phyloP scores from a whole-genome alignment of 2,888 invertebrate genomes.

The Hermaeophaga mercurialis region DNA sequence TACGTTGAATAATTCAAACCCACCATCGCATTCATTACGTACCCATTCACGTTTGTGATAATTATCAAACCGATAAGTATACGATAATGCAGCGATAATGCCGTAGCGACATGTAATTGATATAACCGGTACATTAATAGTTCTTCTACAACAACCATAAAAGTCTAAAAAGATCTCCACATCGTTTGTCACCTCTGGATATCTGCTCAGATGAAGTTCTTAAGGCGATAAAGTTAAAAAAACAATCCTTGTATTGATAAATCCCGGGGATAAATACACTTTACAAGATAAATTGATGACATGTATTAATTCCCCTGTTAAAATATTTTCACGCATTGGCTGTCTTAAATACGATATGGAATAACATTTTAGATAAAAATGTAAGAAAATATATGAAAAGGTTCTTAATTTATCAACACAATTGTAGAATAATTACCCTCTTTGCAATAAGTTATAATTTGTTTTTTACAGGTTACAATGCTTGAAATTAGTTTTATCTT shows the following conservation, averaged over 20 bases:
- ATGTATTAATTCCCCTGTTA: background rate
- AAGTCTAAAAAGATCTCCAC: constrained; percentile 10
- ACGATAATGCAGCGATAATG: constrained; percentile 4
- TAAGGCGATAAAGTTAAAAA: constrained; percentile 2
- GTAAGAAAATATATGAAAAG: too few relatives aligned
- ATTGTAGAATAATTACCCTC: too few relatives aligned
- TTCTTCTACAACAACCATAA: background rate
- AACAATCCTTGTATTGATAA: background rate
- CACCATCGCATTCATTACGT: background rate
- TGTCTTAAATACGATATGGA: background rate
- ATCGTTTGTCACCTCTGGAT: constrained; percentile 3
- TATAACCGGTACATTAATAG: constrained; percentile 14
- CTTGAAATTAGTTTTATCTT: too few relatives aligned
- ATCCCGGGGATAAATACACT: background rate
- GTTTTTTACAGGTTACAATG: too few relatives aligned
- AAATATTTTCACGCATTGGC: background rate
- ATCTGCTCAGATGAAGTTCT: constrained; percentile 4
- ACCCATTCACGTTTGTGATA: constrained; percentile 11
- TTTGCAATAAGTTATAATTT: too few relatives aligned
- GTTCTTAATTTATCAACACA: too few relatives aligned
- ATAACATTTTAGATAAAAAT: too few relatives aligned
- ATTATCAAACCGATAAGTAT: constrained; percentile 9
- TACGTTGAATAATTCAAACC: background rate
- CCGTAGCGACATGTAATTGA: constrained; percentile 10
- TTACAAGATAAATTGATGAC: background rate